Evolutionary conservation across 2,888 invertebrate genomes (phyloP).

Genomic region (Cerceris ruficornis): DNA sequence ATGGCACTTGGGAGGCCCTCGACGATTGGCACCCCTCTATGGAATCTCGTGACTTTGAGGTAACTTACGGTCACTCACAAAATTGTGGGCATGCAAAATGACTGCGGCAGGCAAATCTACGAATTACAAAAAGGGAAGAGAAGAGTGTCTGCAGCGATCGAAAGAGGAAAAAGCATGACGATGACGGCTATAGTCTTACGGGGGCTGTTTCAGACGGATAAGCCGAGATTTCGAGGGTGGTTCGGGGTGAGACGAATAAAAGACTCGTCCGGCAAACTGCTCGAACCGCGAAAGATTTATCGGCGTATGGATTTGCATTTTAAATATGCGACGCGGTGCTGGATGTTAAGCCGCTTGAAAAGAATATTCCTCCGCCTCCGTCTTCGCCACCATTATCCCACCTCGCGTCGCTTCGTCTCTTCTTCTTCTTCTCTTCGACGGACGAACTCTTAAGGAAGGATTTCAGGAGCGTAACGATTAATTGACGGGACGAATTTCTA

Average conservation of each 20-base stretch:
- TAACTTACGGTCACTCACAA: too few relatives aligned
- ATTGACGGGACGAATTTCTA: not conserved
- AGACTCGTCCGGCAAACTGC: conserved; percentile 42
- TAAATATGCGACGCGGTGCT: conserved; percentile 71
- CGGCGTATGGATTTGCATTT: conserved; percentile 75
- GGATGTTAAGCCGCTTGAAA: conserved; percentile 60
- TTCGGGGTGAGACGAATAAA: conserved; percentile 25
- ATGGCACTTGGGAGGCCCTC: not conserved
- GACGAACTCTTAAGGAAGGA: conserved; percentile 1
- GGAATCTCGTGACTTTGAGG: too few relatives aligned
- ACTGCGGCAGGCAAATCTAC: too few relatives aligned
- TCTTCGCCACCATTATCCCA: conserved; percentile 47
- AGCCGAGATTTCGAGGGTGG: conserved; percentile 28
- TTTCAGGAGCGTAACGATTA: conserved; percentile 22
- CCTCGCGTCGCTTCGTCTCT: conserved; percentile 17
- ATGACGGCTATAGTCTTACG: not conserved
- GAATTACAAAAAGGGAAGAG: too few relatives aligned
- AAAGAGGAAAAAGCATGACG: too few relatives aligned
- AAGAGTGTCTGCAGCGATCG: too few relatives aligned
- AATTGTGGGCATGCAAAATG: too few relatives aligned
- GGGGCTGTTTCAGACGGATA: not conserved
- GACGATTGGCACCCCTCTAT: too few relatives aligned
- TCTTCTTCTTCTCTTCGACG: conserved; percentile 18
- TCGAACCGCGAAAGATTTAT: conserved; percentile 73
- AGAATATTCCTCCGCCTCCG: conserved; percentile 50